phyloP scores from a whole-genome alignment of 2,888 invertebrate species.

The Leptopilina drosophilae region DNA sequence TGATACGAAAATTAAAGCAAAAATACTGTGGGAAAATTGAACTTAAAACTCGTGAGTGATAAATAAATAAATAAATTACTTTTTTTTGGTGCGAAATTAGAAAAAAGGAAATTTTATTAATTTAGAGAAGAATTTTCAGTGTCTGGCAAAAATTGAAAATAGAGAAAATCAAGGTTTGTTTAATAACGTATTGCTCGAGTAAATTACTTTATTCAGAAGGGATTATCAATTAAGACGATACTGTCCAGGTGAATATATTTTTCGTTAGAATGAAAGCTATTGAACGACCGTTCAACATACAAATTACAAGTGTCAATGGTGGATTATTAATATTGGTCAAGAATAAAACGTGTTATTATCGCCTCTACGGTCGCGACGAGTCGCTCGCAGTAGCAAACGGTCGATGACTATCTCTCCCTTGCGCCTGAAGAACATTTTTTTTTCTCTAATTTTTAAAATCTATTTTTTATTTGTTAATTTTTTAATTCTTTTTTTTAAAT shows the following conservation, averaged over 20 bases:
- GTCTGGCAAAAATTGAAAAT: too few relatives aligned
- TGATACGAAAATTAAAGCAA: too few relatives aligned
- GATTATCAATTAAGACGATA: conserved; percentile 71
- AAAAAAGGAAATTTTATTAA: too few relatives aligned
- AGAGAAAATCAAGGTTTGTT: conserved; percentile 10
- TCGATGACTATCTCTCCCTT: conserved; percentile 50
- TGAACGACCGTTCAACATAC: conserved; percentile 52
- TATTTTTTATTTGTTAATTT: too few relatives aligned
- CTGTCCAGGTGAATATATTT: conserved; percentile 61
- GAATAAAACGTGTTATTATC: conserved; percentile 59
- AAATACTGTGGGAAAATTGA: too few relatives aligned
- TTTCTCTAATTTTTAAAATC: too few relatives aligned
- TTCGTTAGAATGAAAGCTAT: conserved; percentile 56
- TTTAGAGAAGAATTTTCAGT: too few relatives aligned
- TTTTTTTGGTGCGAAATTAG: too few relatives aligned
- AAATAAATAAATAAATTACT: too few relatives aligned
- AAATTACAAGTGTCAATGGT: conserved; percentile 58
- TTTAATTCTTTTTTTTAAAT: too few relatives aligned
- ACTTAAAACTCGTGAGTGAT: too few relatives aligned
- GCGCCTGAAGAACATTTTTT: conserved; percentile 9
- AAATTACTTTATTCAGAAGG: conserved; percentile 72
- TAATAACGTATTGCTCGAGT: conserved; percentile 55
- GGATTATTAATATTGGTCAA: conserved; percentile 55
- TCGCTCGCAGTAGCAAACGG: conserved; percentile 25
- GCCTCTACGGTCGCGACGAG: conserved; percentile 43